Conservation (phyloP, 2,113 vertebrate genomes). For the Myotis yumanensis region DNA sequence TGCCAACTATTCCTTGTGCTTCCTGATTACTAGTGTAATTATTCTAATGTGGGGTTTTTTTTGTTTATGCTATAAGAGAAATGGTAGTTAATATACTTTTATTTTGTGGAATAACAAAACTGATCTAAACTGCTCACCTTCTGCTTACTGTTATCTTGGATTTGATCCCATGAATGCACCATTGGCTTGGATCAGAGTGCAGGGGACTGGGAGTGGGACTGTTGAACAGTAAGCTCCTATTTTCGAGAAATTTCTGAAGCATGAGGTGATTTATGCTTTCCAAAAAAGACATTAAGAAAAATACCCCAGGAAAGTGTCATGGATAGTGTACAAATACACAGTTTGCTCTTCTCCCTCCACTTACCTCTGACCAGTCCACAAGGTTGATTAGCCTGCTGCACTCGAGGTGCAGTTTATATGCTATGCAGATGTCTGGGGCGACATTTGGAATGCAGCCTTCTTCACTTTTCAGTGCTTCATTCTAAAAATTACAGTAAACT, state of each 20-base stretch:
- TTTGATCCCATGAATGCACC: background rate
- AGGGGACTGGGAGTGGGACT: background rate
- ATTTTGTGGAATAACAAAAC: conserved; percentile 32
- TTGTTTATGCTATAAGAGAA: background rate
- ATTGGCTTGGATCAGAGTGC: background rate
- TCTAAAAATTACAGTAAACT: conserved; percentile 81
- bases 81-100: background rate
- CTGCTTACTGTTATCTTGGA: background rate
- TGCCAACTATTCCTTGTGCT: conserved; percentile 50
- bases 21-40: conserved; percentile 3
- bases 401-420: conserved; percentile 95
- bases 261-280: conserved; percentile 29
- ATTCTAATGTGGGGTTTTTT: background rate
- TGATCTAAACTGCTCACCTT: background rate
- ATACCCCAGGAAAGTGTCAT: background rate
- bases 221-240: background rate
- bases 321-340: background rate
- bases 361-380: conserved; percentile 96
- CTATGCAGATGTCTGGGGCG: conserved; percentile 96
- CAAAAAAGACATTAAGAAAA: conserved; percentile 24
- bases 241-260: conserved; percentile 5
- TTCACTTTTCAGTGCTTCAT: conserved; percentile 87
- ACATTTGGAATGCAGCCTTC: conserved; percentile 89
- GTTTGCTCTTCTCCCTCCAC: conserved; percentile 56
- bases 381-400: conserved; percentile 97